phyloP scores from a whole-genome alignment of 2,113 vertebrate species.

The Caranx melampygus region DNA sequence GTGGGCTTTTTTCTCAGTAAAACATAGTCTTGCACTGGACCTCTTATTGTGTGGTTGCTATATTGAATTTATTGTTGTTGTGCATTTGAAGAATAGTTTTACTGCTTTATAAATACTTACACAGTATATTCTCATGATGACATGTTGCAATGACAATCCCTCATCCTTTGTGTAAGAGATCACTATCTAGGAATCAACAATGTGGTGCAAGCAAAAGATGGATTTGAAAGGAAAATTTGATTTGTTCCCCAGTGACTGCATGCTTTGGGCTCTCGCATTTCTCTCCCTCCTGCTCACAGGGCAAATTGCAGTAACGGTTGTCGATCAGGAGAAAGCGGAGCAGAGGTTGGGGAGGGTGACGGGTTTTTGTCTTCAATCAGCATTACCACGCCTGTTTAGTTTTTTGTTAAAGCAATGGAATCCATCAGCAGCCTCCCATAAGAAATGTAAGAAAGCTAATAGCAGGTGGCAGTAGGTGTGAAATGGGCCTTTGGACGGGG shows the following conservation, averaged over 20 bases:
- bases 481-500: conserved; percentile 81
- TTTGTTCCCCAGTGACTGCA: conserved; percentile 60
- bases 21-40: not conserved
- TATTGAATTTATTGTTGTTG: not conserved
- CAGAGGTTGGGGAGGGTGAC: conserved; percentile 65
- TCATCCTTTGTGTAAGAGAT: conserved; percentile 28
- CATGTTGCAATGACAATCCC: not conserved
- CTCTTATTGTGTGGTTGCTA: not conserved
- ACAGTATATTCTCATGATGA: not conserved
- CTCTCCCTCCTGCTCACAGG: conserved; percentile 66
- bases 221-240: conserved; percentile 57
- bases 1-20: not conserved
- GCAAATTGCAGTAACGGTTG: conserved; percentile 80
- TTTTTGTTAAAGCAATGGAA: conserved; percentile 82
- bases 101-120: not conserved
- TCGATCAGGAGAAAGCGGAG: conserved; percentile 53
- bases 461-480: conserved; percentile 86
- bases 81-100: not conserved
- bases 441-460: conserved; percentile 86
- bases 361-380: conserved; percentile 78
- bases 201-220: conserved; percentile 18
- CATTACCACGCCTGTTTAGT: conserved; percentile 79
- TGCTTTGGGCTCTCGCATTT: conserved; percentile 49
- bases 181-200: conserved; percentile 27
- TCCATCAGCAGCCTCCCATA: conserved; percentile 81